phyloP scores from a whole-genome alignment of 2,797 vertebrate species.

The Sphaeramia orbicularis region DNA sequence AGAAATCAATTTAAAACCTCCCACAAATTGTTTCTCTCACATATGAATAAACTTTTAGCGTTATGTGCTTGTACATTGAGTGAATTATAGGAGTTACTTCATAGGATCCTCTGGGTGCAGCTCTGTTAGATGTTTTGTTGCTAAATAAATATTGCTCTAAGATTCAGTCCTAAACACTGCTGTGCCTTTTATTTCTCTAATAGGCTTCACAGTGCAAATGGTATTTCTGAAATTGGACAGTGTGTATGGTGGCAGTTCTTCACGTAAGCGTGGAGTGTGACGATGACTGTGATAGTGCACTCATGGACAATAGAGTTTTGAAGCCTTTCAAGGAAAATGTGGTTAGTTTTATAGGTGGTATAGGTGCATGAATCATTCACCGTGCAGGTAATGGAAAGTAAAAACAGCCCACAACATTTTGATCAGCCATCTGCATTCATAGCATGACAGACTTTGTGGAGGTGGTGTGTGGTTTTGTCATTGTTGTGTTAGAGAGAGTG shows the following conservation, averaged over 20 bases:
- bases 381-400: neutral
- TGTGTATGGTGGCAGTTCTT: conserved; percentile 3
- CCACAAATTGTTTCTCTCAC: too few relatives aligned
- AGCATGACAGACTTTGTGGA: neutral
- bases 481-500: conserved; percentile 1
- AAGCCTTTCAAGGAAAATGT: neutral
- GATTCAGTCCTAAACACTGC: neutral
- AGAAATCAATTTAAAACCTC: too few relatives aligned
- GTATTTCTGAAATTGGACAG: neutral
- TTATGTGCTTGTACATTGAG: too few relatives aligned
- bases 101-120: too few relatives aligned
- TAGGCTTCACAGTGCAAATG: neutral
- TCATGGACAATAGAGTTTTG: conserved; percentile 3
- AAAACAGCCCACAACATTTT: too few relatives aligned
- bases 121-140: too few relatives aligned
- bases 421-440: too few relatives aligned
- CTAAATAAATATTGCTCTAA: neutral
- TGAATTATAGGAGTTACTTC: too few relatives aligned
- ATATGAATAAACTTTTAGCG: too few relatives aligned
- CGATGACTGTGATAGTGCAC: conserved; percentile 25
- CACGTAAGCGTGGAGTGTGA: conserved; percentile 5
- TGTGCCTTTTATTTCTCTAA: neutral
- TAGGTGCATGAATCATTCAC: neutral
- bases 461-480: neutral
- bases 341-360: neutral